These are phyloP conservation scores for Drosophila nigromelanica DNA, from an alignment of 1,140 invertebrate genomes.

Conservation along the genomic window DNA sequence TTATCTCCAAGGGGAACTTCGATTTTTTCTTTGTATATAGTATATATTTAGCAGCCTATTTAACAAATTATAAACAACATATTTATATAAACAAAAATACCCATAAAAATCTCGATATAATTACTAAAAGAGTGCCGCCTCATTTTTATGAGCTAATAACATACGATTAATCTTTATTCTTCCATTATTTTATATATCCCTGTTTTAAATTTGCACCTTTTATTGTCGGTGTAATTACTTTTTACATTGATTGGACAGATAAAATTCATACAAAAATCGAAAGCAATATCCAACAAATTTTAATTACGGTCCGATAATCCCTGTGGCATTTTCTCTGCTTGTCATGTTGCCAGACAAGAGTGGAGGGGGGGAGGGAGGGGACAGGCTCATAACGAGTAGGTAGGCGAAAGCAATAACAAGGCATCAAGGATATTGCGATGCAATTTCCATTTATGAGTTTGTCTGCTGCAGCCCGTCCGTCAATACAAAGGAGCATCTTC, in stretches of 20 bases:
- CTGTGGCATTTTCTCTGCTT: conserved; percentile 13
- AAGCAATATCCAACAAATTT: conserved; percentile 27
- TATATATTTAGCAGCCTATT: background rate
- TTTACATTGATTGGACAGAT: conserved; percentile 2
- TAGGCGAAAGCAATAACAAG: conserved; percentile 13
- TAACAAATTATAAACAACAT: background rate
- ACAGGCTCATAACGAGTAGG: background rate
- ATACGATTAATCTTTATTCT: background rate
- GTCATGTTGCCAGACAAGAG: background rate
- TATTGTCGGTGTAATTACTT: background rate
- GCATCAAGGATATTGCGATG: conserved; percentile 43
- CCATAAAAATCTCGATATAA: background rate
- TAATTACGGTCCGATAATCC: conserved; percentile 38
- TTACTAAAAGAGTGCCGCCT: background rate
- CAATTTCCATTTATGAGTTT: conserved; percentile 75
- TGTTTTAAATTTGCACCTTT: background rate
- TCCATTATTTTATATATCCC: background rate
- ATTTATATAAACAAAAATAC: background rate
- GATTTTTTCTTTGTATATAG: background rate
- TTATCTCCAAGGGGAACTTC: background rate
- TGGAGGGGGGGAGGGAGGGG: background rate
- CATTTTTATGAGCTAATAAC: background rate
- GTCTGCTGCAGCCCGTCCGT: conserved; percentile 39
- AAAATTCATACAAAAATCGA: conserved; percentile 7
- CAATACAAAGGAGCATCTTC: conserved; percentile 41